Percentiles rank a stretch among this genome's conserved stretches.
Conservation (phyloP, 2,797 vertebrate species). For the Galaxias olidus region DNA sequence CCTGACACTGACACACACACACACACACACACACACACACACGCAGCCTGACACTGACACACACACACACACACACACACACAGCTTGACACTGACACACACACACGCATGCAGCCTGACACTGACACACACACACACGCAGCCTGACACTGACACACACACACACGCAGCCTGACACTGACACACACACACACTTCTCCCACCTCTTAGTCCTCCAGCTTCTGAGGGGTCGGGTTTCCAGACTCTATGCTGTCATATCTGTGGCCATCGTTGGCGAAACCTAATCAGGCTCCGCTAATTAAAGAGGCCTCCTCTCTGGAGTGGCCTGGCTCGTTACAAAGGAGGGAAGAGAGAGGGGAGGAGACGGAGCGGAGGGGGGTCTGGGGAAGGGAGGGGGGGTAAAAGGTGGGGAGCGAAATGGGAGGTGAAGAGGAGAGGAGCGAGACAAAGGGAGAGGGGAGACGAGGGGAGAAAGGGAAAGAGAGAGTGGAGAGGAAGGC, state of each 20-base stretch:
- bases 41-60: too few relatives aligned
- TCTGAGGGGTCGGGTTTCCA: slow-evolving; percentile 29
- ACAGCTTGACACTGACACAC: neutral
- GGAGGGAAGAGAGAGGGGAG: neutral
- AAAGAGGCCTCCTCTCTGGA: slow-evolving; percentile 41
- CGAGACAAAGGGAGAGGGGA: neutral
- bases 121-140: neutral
- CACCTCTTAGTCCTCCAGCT: neutral
- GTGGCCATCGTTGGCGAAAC: slow-evolving; percentile 46
- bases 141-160: neutral
- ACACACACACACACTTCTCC: slow-evolving; percentile 7
- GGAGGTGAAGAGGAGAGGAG: neutral
- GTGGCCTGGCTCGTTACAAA: too few relatives aligned
- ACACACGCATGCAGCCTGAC: too few relatives aligned
- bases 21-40: slow-evolving; percentile 15
- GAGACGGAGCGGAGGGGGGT: neutral
- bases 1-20: slow-evolving; percentile 10
- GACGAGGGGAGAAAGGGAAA: neutral
- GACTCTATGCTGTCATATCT: slow-evolving; percentile 30
- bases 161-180: slow-evolving; percentile 9
- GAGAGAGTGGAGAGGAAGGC: neutral
- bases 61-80: neutral
- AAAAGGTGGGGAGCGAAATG: neutral
- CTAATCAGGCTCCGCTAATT: slow-evolving; percentile 58
- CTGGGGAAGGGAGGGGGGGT: neutral